These are phyloP conservation scores for Agrochola lychnidis DNA, from an alignment of 2,888 invertebrate genomes.

Conservation along the genomic window DNA sequence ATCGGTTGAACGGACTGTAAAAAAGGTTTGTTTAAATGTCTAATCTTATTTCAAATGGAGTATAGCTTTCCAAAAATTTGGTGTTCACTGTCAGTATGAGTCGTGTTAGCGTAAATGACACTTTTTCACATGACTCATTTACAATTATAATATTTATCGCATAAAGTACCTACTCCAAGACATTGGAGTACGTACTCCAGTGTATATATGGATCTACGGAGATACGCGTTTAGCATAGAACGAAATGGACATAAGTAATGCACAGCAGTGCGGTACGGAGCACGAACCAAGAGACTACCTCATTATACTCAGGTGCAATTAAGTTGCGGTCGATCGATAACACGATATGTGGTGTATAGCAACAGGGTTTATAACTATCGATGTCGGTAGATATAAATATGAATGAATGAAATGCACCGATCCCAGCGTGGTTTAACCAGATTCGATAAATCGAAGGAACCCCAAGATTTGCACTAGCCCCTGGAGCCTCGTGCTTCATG, in stretches of 20 bases:
- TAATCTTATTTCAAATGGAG: too few relatives aligned
- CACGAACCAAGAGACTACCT: not conserved
- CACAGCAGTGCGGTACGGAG: not conserved
- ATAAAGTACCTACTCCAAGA: constrained; percentile 12
- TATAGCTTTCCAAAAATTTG: not conserved
- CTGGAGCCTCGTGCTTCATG: too few relatives aligned
- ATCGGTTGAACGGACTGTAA: too few relatives aligned
- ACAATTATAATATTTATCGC: not conserved
- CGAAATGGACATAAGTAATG: constrained; percentile 14
- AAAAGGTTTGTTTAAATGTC: too few relatives aligned
- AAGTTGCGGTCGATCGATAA: not conserved
- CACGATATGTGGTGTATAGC: not conserved
- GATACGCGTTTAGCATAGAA: not conserved
- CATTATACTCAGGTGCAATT: constrained; percentile 23
- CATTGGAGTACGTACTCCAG: constrained; percentile 1
- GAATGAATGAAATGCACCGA: too few relatives aligned
- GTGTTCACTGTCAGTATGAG: not conserved
- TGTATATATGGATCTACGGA: constrained; percentile 15
- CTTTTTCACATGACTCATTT: too few relatives aligned
- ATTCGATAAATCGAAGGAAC: too few relatives aligned
- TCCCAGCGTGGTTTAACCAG: too few relatives aligned
- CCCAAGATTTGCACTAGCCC: too few relatives aligned
- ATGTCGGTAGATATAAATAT: not conserved
- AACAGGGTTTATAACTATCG: not conserved
- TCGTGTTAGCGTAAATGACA: not conserved